A percentile compares a stretch with the other conserved stretches of the same genome.
phyloP scores from a whole-genome alignment of 2,797 vertebrate genomes.

The Simalia tracyae region DNA sequence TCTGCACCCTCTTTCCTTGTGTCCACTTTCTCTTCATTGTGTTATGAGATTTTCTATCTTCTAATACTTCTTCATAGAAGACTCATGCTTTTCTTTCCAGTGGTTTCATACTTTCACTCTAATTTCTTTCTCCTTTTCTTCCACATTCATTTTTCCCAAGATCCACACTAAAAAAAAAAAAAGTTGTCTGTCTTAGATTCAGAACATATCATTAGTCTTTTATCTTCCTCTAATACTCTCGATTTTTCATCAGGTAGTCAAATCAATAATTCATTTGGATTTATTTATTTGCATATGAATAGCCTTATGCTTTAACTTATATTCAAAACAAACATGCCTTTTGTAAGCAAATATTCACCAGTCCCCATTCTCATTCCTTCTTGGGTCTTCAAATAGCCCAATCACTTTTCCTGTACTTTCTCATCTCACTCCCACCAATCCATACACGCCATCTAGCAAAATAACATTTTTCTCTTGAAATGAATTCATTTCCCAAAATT shows the following conservation, averaged over 20 bases:
- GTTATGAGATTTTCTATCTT: neutral
- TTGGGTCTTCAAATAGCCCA: neutral
- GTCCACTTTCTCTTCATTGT: neutral
- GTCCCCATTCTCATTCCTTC: neutral
- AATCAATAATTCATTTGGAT: neutral
- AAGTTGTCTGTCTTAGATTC: neutral
- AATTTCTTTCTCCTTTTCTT: neutral
- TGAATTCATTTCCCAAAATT: neutral
- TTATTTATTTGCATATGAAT: neutral
- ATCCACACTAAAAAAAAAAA: neutral
- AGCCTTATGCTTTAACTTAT: neutral
- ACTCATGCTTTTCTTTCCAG: neutral
- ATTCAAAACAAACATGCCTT: neutral
- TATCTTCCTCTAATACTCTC: neutral
- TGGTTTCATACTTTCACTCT: neutral
- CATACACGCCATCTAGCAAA: neutral
- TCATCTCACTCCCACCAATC: neutral
- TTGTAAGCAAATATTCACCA: neutral
- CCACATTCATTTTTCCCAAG: neutral
- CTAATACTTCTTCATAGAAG: neutral
- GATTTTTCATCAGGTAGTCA: neutral
- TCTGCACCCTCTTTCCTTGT: neutral
- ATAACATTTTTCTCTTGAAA: neutral
- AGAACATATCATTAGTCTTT: neutral
- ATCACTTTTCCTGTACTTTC: neutral